Base-by-base conservation (phyloP, 2,797 vertebrate species). In the Pseudocheirus occidentalis region DNA sequence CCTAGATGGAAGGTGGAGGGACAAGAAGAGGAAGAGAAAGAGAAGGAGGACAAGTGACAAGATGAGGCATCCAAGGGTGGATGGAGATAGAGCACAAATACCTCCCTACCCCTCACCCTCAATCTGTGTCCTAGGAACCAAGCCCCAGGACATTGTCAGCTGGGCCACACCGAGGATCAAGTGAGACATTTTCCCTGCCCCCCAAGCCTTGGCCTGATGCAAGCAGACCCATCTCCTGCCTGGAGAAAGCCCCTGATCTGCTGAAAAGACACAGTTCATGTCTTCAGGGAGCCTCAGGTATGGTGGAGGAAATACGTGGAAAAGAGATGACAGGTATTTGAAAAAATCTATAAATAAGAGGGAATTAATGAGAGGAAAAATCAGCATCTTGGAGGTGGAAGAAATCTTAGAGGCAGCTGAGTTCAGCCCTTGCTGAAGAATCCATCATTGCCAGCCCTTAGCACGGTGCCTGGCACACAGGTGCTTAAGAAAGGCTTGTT, bases 1-100 rank as follows among this genome's bases (percentile, higher is more conserved):
- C 99, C 99, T 99, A 96, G 46, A 3, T 50, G 11, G 31, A 90
- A 12, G 57, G 53, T 5, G 18, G 27, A 54, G 12, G 46, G 40
- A 9, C 9, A 53, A 50, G 50, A 29, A 2, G 50, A 90, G 27
- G 50, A 66, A 1, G 46, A 90, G 27, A 27, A 90, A 0, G 2
- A 24, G 40, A 5, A 52, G 1, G 4, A 11, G 4, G 21, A 28
- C 4, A 29, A 59, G 58, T 1, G 58, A 95, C 0, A 0, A 54
- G 58, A 40, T 34, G 1, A 55, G 34, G 56, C 5, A 46, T 9
- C 27, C 29, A 1, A 31, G 6, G 14, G 5, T 0, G 27, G 1
- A 16, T 4, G 58, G 28, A 1, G 28, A n/a, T n/a, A 6, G 9
- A 24, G 21, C 14, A 21, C 27, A 3, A 21, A 50, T 58, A 27